Evolutionary conservation across 2,888 invertebrate species (phyloP), one percentile per base, ranked within the genome.

Genomic region (Steinernema scapterisci): DNA sequence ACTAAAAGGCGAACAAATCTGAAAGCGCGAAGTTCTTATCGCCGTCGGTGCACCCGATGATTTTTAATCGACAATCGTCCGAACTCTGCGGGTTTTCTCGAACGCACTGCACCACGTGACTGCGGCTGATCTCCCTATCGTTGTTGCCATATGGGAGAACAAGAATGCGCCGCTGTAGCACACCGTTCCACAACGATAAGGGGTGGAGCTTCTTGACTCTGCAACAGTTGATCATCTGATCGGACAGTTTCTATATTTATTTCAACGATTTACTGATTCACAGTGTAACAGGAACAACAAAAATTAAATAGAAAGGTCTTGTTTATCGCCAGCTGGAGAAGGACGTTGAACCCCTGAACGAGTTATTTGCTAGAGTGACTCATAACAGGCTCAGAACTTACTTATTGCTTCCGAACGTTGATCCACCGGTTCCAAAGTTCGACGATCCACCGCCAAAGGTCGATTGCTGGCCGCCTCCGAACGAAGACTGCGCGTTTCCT

Each of bases 271-370:
- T 19, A 48, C 48, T 48, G 13, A 48, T n/a, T 48, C n/a, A 19
- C 16, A 48, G 19, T 19, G 48, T 13, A 48, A 48, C 48, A 48
- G 13, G 48, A 16, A 7, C 16, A 48, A 48, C 3, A 48, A 19
- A 3, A 48, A 48, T n/a, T 16, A 48, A 48, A 48, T 11, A 45
- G 45, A 48, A 5, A 48, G 16, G n/a, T 2, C 16, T 48, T 19
- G 19, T n/a, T 52, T 31, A 63, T 16, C 63, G 63, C 63, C 63
- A 63, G 38, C 63, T 31, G 16, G 27, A 25, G 25, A 63, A 63
- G 27, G 63, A 63, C 31, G 63, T n/a, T 13, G n/a, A 9, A 3
- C 63, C 63, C 19, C 63, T 63, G n/a, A 63, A 63, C 38, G 27
- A 27, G 13, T 23, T 19, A 6, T 5, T 63, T 5, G 27, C 6